Conservation (phyloP, 2,888 invertebrate genomes). For the Eupithecia exiguata region DNA sequence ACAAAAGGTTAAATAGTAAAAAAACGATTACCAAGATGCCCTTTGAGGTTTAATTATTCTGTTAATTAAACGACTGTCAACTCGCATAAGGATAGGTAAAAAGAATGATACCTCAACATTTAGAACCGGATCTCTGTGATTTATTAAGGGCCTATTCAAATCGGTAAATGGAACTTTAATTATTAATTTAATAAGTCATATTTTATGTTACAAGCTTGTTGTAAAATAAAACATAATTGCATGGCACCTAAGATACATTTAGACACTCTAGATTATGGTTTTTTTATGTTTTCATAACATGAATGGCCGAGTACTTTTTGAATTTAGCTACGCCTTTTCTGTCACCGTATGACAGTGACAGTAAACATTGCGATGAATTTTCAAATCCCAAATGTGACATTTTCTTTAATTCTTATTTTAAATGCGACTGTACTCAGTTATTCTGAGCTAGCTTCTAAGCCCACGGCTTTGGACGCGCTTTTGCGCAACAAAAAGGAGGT, state of each 20-base stretch:
- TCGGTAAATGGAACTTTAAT: neutral
- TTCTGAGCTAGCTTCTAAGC: too few species aligned
- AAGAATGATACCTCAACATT: neutral
- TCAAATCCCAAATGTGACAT: too few species aligned
- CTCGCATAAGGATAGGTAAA: neutral
- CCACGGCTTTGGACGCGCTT: too few species aligned
- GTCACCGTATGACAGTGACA: too few species aligned
- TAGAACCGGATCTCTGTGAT: neutral
- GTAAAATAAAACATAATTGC: neutral
- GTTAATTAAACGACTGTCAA: neutral
- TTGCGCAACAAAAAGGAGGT: too few species aligned
- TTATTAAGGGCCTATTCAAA: neutral
- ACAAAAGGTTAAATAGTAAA: neutral
- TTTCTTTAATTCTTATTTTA: too few species aligned
- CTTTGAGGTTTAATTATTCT: neutral
- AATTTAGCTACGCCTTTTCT: too few species aligned
- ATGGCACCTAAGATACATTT: too few species aligned
- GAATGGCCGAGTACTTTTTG: too few species aligned
- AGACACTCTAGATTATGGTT: neutral
- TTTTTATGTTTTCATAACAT: too few species aligned
- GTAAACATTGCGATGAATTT: too few species aligned
- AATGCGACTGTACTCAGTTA: too few species aligned
- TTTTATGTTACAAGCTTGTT: neutral
- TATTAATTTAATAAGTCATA: neutral
- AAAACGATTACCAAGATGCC: neutral